Percentiles rank a stretch among this genome's conserved stretches.
These are phyloP conservation scores for Ara ararauna DNA, from an alignment of 2,797 vertebrate species.

Conservation along the genomic window DNA sequence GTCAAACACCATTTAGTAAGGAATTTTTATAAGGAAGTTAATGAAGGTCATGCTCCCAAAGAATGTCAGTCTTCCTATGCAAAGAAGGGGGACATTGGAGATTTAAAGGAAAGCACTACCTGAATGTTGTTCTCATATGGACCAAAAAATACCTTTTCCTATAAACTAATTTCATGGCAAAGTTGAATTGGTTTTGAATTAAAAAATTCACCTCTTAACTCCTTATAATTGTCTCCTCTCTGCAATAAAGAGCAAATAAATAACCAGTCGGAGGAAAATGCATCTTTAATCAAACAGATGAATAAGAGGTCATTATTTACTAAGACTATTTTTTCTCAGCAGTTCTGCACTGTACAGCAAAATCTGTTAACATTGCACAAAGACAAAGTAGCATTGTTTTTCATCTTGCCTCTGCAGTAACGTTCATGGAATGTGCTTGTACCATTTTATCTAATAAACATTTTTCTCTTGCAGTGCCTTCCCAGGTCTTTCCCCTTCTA, in stretches of 20 bases:
- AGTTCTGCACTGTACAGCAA: background rate
- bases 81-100: background rate
- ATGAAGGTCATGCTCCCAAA: background rate
- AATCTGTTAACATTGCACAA: background rate
- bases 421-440: background rate
- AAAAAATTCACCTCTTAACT: background rate
- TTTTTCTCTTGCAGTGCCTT: background rate
- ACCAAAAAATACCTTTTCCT: background rate
- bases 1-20: background rate
- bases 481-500: background rate
- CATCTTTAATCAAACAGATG: background rate
- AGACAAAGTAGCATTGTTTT: background rate
- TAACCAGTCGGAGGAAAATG: background rate
- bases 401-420: background rate
- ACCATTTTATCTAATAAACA: background rate
- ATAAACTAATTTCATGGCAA: background rate
- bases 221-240: background rate
- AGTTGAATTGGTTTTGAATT: background rate
- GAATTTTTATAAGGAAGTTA: background rate
- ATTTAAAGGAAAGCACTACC: background rate
- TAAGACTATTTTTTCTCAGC: background rate
- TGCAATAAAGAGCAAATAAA: background rate
- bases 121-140: background rate
- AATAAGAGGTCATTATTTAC: background rate
- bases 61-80: background rate